phyloP scores from a whole-genome alignment of 1,140 invertebrate genomes.

The Trichoplusia ni region DNA sequence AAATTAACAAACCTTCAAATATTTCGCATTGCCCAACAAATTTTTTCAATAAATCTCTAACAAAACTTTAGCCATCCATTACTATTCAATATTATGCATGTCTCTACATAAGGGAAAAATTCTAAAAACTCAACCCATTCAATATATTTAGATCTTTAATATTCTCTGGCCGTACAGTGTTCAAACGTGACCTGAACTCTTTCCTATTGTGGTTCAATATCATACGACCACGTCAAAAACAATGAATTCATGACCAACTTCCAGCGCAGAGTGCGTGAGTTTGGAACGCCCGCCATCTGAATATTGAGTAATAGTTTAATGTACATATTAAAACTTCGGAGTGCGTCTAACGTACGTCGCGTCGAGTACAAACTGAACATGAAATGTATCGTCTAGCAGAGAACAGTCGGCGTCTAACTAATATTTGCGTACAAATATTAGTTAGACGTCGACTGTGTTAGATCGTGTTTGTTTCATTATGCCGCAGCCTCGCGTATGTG shows the following conservation, averaged over 20 bases:
- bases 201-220: slow-evolving; percentile 75
- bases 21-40: not conserved
- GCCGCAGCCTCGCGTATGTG: slow-evolving; percentile 28
- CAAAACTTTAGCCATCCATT: slow-evolving; percentile 24
- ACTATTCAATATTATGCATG: slow-evolving; percentile 59
- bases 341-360: slow-evolving; percentile 5
- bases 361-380: not conserved
- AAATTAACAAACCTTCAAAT: not conserved
- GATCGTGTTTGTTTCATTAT: slow-evolving; percentile 47
- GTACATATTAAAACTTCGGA: slow-evolving; percentile 22
- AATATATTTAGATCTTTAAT: slow-evolving; percentile 69
- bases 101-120: slow-evolving; percentile 65
- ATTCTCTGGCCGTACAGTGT: slow-evolving; percentile 63
- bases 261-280: slow-evolving; percentile 61
- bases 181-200: slow-evolving; percentile 76
- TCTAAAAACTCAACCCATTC: slow-evolving; percentile 76
- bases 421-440: slow-evolving; percentile 2
- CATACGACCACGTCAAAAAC: slow-evolving; percentile 75
- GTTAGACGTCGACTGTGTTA: slow-evolving; percentile 16
- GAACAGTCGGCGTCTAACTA: not conserved
- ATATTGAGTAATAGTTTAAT: slow-evolving; percentile 66
- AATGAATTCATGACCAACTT: slow-evolving; percentile 78
- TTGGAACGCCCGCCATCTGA: slow-evolving; percentile 49
- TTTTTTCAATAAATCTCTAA: slow-evolving; percentile 10
- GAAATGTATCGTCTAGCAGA: not conserved